Conservation (phyloP, 2,888 invertebrate species). For the Fissipunctia ypsillon region DNA sequence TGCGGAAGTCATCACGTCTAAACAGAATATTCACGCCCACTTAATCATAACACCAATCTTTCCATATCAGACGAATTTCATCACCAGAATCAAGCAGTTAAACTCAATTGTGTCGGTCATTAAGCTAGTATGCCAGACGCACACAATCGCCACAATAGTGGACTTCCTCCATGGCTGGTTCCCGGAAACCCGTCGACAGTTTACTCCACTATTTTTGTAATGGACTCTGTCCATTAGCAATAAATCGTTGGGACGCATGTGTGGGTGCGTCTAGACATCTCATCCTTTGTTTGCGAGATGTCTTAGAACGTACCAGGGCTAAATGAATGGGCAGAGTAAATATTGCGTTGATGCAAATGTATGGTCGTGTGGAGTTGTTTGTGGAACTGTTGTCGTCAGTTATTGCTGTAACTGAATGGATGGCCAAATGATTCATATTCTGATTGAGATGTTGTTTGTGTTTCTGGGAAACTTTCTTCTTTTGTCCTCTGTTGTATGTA, state of each 20-base stretch:
- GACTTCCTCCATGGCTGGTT: conserved; percentile 63
- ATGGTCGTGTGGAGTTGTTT: conserved; percentile 48
- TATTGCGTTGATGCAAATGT: conserved; percentile 65
- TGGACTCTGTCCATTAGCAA: conserved; percentile 83
- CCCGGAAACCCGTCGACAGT: conserved; percentile 70
- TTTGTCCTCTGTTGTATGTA: no score
- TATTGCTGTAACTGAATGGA: conserved; percentile 37
- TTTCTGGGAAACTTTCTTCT: not conserved
- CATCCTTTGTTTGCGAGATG: conserved; percentile 64
- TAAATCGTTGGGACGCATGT: conserved; percentile 71
- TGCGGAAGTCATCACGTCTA: conserved; percentile 19
- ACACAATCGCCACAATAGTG: conserved; percentile 58
- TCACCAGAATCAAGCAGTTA: conserved; percentile 61
- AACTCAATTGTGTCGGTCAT: conserved; percentile 69
- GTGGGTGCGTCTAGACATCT: conserved; percentile 66
- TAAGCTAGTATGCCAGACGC: conserved; percentile 63
- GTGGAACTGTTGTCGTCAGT: conserved; percentile 37
- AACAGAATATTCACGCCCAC: conserved; percentile 37
- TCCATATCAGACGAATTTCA: conserved; percentile 58
- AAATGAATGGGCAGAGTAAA: conserved; percentile 54
- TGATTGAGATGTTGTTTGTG: conserved; percentile 18
- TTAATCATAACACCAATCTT: conserved; percentile 39
- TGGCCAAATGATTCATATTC: conserved; percentile 38
- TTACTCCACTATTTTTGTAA: conserved; percentile 81
- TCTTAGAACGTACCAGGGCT: conserved; percentile 48